phyloP scores from a whole-genome alignment of 2,113 vertebrate genomes.

The Tetrao urogallus region DNA sequence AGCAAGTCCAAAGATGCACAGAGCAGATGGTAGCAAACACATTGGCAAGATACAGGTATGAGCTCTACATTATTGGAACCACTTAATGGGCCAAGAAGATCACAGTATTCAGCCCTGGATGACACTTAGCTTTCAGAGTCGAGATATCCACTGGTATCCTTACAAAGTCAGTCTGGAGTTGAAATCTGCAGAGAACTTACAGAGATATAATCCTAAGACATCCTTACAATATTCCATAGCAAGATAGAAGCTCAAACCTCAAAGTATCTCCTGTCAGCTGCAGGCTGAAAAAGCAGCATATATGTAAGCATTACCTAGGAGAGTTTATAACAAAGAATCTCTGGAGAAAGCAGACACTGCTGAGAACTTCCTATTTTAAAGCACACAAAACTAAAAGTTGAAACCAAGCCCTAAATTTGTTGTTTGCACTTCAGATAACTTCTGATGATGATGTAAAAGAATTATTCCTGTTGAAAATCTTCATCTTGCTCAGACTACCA shows the following conservation, averaged over 20 bases:
- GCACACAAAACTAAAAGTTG: neutral
- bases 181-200: neutral
- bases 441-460: neutral
- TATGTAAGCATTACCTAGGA: neutral
- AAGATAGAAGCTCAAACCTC: neutral
- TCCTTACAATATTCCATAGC: neutral
- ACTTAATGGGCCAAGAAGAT: neutral
- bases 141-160: neutral
- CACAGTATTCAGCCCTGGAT: neutral
- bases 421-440: neutral
- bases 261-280: neutral
- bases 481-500: neutral
- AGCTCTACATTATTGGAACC: neutral
- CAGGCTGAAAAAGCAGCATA: neutral
- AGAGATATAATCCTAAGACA: neutral
- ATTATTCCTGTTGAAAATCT: neutral
- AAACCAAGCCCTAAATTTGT: neutral
- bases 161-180: neutral
- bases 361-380: neutral
- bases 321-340: neutral
- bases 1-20: neutral
- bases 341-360: neutral
- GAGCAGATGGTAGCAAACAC: neutral
- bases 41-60: neutral
- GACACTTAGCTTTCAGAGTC: neutral